Evolutionary conservation across 2,797 vertebrate species (phyloP), one percentile per base, ranked within the genome.

Genomic region (Lepus townsendii): DNA sequence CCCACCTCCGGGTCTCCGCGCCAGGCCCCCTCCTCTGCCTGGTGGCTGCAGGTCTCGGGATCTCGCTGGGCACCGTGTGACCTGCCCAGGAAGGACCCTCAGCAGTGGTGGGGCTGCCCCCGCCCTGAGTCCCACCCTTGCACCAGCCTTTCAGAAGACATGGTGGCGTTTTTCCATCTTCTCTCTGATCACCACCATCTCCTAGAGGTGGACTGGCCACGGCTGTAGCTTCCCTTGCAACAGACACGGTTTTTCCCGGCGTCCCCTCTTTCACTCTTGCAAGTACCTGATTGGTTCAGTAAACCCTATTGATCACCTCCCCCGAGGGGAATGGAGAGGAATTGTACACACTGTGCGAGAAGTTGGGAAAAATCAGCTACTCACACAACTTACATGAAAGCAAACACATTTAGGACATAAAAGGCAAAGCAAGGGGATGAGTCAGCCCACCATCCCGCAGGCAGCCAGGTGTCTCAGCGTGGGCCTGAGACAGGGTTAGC

Each of bases 401-500:
- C 38, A 94, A 75, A 14, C 3, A 7, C n/a, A 7, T 54, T 57
- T 30, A 38, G 42, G 62, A 82, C 66, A 68, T 52, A 30, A 63
- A 79, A 35, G 35, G 10, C 42, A 73, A 65, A 65, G n/a, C 11
- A 38, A 22, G 19, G 17, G 7, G 32, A 17, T 7, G 71, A 7
- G 1, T 26, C 71, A 66, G 38, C 14, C 47, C 26, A 0, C n/a
- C 3, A 1, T 52, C 19, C 5, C 38, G 22, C 2, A 2, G 20
- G 17, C 2, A 5, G 16, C 5, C 11, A 73, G 47, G 11, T 2
- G 7, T 27, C 75, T 32, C 42, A 12, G 8, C 4, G 52, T 4
- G 7, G 16, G 10, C 11, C 35, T 50, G 24, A 8, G 7, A 9
- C 1, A 35, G 7, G 12, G 6, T 3, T 0, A 26, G 5, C 12